Conservation (phyloP, 1,140 invertebrate species). For the Eumaeus atala region DNA sequence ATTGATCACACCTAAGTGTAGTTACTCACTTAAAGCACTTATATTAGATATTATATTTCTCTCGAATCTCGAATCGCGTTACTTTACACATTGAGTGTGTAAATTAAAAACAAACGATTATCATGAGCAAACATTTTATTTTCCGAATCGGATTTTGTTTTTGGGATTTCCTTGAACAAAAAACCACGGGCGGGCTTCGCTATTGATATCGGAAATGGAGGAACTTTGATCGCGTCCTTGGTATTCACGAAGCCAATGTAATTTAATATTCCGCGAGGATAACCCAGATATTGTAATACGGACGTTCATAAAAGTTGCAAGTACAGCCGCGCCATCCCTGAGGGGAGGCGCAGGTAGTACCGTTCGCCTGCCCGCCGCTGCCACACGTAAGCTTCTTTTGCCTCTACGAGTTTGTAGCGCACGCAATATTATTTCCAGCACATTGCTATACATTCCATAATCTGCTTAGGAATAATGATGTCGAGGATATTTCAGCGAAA, state of each 20-base stretch:
- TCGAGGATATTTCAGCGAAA: too few species aligned
- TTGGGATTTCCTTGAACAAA: constrained; percentile 1
- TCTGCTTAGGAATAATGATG: too few species aligned
- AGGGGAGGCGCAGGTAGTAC: constrained; percentile 49
- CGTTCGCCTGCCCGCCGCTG: constrained; percentile 52
- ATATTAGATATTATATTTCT: too few species aligned
- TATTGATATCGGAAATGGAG: constrained; percentile 27
- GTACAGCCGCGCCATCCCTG: constrained; percentile 45
- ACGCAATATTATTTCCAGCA: constrained; percentile 31
- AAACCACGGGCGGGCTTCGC: constrained; percentile 16
- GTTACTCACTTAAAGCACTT: too few species aligned
- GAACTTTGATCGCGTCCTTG: constrained; percentile 53
- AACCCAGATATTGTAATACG: constrained; percentile 64
- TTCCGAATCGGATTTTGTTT: background rate
- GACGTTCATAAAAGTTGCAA: constrained; percentile 58
- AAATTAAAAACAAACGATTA: too few species aligned
- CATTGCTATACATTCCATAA: background rate
- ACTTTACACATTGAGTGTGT: too few species aligned
- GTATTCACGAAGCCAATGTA: constrained; percentile 56
- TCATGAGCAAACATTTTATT: too few species aligned
- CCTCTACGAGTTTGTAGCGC: constrained; percentile 40
- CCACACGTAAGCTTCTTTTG: constrained; percentile 60
- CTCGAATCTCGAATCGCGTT: too few species aligned
- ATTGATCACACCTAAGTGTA: too few species aligned
- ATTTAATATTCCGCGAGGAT: constrained; percentile 63